phyloP scores from a whole-genome alignment of 2,888 invertebrate species.

The Melinopterus prodromus region DNA sequence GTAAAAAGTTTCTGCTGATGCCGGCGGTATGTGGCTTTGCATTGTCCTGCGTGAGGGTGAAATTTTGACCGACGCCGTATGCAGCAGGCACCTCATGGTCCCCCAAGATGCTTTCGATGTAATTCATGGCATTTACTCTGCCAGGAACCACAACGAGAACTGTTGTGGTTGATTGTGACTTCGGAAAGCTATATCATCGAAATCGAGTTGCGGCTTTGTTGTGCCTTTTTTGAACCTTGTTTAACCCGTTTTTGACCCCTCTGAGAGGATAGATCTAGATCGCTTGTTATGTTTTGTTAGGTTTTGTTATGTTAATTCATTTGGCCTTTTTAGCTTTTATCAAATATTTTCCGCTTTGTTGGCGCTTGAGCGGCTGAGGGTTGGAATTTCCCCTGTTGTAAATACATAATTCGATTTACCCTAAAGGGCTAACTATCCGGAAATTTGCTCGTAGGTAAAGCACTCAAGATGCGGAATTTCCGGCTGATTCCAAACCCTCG shows the following conservation, averaged over 20 bases:
- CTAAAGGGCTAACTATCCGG: slow-evolving; percentile 4
- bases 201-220: background rate
- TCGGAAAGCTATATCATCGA: background rate
- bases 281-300: no score
- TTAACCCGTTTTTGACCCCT: no score
- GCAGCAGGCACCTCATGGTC: no score
- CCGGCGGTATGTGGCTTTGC: no score
- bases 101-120: no score
- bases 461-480: background rate
- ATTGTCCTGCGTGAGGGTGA: no score
- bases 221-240: background rate
- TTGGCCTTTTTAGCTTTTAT: background rate
- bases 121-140: no score
- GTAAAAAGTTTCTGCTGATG: no score
- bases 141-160: no score
- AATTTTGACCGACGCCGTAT: no score
- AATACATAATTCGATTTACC: background rate
- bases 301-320: background rate
- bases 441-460: background rate
- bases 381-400: background rate
- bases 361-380: background rate
- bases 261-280: no score
- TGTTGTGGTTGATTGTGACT: background rate
- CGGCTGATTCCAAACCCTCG: background rate
- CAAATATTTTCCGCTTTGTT: background rate